Base-by-base conservation (phyloP, 2,113 vertebrate genomes). In the Corythoichthys haematopterus region DNA sequence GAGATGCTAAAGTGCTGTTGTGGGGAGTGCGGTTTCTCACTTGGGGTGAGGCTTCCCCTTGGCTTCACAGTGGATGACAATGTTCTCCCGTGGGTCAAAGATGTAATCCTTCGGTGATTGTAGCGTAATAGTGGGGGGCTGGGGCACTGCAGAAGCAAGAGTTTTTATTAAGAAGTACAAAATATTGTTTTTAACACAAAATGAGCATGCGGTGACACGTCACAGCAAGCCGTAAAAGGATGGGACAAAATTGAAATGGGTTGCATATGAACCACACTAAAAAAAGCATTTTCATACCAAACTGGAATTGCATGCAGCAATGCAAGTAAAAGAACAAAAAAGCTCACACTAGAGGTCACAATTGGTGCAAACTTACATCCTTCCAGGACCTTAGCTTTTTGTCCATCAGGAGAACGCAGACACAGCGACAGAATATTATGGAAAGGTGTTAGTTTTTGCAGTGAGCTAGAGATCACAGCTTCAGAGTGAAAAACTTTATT, bases 81-180 rank as follows among this genome's bases (percentile, higher is more conserved):
- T 98, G 88, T 96, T 96, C 87, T 99, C 97, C 66, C 97, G 90
- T 6, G 97, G 96, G 85, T 98, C 97, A 84, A 98, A 92, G 84
- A 98, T 97, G 82, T 96, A 98, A 90, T 98, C 93, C 90, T 99
- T 99, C 47, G 95, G 95, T 81, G 97, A 98, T 58, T 99, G 95
- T 20, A 92, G 91, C 51, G 88, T 99, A 89, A 99, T 97, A 16
- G 97, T 98, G 80, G 97, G 97, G 84, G 97, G 96, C 56, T 98
- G 96, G 0, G 91, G 94, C 85, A 99, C 96, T 98, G 74, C 87
- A 63, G 87, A 85, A 12, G 68, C 6, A 71, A 15, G 69, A 65
- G 78, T 2, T 43, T 43, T 43, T 6, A 43, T 43, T 43, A 43
- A 43, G 6, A 43, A 43, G 40, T 8, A 43, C 4, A 43, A 43